Conservation (phyloP, 2,797 vertebrate species). For the Dromococcyx pavoninus region DNA sequence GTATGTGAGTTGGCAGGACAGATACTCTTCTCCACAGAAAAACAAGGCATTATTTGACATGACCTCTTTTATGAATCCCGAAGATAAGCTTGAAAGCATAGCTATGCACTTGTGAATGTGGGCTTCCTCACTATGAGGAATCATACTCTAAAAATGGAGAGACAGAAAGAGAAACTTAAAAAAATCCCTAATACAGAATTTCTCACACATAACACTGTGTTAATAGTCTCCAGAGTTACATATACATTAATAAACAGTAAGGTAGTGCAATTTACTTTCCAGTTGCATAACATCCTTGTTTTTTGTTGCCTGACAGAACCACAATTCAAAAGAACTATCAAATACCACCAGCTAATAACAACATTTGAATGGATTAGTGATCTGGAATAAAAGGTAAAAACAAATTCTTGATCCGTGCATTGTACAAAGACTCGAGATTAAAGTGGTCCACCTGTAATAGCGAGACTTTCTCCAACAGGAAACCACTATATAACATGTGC, state of each 20-base stretch:
- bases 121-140: background rate
- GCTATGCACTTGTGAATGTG: background rate
- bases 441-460: background rate
- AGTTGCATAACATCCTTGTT: background rate
- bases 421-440: background rate
- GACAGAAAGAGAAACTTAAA: background rate
- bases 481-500: accelerated
- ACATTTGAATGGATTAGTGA: background rate
- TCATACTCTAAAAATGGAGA: background rate
- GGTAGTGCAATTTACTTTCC: background rate
- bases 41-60: background rate
- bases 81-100: background rate
- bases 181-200: background rate
- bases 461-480: background rate
- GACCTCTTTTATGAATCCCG: background rate
- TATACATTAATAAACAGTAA: accelerated
- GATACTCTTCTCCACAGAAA: background rate
- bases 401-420: background rate
- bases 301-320: background rate
- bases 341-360: background rate
- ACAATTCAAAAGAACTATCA: background rate
- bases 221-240: background rate
- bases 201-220: background rate
- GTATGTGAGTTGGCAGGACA: background rate
- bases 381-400: background rate